phyloP scores from a whole-genome alignment of 2,888 invertebrate genomes.

The Drosophila acutilabella region DNA sequence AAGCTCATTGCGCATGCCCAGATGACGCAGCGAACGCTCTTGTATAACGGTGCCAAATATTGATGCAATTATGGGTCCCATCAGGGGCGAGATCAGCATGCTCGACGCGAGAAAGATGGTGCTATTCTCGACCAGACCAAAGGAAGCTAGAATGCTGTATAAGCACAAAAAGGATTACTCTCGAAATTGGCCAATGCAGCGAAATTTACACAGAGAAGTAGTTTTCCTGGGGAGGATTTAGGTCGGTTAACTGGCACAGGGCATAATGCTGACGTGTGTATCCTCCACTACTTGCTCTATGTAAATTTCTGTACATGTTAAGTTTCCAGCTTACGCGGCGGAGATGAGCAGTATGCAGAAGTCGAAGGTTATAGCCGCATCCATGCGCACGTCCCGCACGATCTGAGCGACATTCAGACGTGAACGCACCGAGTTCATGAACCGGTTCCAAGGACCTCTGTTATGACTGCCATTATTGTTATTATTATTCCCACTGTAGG shows the following conservation, averaged over 20 bases:
- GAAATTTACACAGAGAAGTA: too few relatives aligned
- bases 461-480: slow-evolving; percentile 54
- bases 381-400: slow-evolving; percentile 88
- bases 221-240: neutral
- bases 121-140: slow-evolving; percentile 91
- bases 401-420: slow-evolving; percentile 90
- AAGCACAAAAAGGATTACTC: neutral
- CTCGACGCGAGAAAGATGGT: slow-evolving; percentile 91
- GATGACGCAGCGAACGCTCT: slow-evolving; percentile 87
- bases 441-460: slow-evolving; percentile 87
- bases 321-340: slow-evolving; percentile 87
- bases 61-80: slow-evolving; percentile 92
- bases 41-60: slow-evolving; percentile 90
- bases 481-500: neutral
- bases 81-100: slow-evolving; percentile 92
- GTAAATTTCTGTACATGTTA: neutral
- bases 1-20: slow-evolving; percentile 89
- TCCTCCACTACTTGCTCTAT: neutral
- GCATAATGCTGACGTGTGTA: neutral
- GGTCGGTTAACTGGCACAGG: too few relatives aligned
- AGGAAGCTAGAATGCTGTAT: slow-evolving; percentile 88
- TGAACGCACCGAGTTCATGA: slow-evolving; percentile 88
- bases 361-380: slow-evolving; percentile 91
- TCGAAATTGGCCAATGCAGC: too few relatives aligned
- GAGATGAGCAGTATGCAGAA: slow-evolving; percentile 90